phyloP scores from a whole-genome alignment of 2,113 vertebrate genomes.

The Semnornis frantzii region DNA sequence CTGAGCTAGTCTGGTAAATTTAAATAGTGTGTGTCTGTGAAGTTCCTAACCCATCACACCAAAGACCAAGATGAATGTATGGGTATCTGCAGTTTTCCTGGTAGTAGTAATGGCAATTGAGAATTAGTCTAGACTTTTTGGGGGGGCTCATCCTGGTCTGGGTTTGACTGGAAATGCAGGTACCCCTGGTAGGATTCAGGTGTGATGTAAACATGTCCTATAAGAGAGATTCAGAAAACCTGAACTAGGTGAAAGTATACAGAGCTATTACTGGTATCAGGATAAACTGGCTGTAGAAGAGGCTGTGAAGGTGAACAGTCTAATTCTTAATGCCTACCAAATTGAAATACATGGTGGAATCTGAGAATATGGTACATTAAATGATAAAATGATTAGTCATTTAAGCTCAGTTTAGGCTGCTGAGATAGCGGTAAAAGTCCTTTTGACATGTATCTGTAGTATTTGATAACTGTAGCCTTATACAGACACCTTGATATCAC shows the following conservation, averaged over 20 bases:
- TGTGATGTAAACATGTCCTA: background rate
- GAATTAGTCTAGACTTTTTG: background rate
- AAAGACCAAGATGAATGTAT: background rate
- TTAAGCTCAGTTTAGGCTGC: background rate
- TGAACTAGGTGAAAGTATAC: background rate
- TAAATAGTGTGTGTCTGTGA: too few relatives aligned
- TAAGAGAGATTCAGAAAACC: background rate
- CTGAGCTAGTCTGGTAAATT: too few relatives aligned
- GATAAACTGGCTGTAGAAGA: background rate
- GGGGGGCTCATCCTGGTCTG: background rate
- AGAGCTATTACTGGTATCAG: background rate
- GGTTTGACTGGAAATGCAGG: background rate
- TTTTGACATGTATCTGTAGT: background rate
- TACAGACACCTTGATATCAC: background rate
- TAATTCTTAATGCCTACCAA: background rate
- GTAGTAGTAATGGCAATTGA: background rate
- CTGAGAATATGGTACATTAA: background rate
- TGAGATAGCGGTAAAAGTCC: background rate
- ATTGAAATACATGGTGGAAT: background rate
- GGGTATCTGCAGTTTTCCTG: background rate
- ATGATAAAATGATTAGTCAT: background rate
- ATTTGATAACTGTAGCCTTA: background rate
- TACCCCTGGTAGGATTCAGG: background rate
- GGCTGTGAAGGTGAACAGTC: background rate
- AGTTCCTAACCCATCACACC: background rate